Evolutionary conservation across 2,113 vertebrate genomes (phyloP).

Genomic region (Sardina pilchardus): DNA sequence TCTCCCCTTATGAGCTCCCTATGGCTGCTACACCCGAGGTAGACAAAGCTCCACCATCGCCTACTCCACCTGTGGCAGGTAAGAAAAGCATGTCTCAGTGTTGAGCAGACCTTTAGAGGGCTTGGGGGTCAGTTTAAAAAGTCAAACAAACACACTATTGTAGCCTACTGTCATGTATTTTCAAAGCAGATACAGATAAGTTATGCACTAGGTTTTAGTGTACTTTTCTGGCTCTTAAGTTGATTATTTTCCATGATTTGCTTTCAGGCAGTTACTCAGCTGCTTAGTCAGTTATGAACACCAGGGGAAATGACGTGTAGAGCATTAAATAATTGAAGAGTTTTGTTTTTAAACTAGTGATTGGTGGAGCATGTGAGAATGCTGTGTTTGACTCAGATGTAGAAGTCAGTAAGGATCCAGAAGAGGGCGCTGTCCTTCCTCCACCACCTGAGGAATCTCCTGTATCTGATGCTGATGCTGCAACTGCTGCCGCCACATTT

Average conservation of each 20-base stretch:
- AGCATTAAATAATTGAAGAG: no score
- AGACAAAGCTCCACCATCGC: slow-evolving; percentile 23
- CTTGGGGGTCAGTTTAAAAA: neutral
- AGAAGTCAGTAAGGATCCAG: slow-evolving; percentile 22
- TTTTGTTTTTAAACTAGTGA: neutral
- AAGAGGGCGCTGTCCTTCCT: slow-evolving; percentile 34
- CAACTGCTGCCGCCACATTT: neutral
- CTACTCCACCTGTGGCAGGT: slow-evolving; percentile 57
- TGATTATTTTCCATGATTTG: no score
- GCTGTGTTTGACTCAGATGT: neutral
- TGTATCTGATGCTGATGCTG: neutral
- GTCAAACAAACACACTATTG: neutral
- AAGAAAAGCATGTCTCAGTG: slow-evolving; percentile 28
- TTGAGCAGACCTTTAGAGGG: neutral
- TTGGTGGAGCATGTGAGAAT: neutral
- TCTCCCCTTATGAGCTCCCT: slow-evolving; percentile 72
- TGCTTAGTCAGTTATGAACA: no score
- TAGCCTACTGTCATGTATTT: no score
- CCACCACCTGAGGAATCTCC: slow-evolving; percentile 1
- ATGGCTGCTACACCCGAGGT: slow-evolving; percentile 32
- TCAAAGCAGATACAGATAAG: no score
- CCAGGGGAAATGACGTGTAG: no score
- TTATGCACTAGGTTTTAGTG: neutral
- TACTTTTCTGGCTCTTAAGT: no score
- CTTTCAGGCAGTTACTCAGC: no score